phyloP scores from a whole-genome alignment of 2,797 vertebrate species.

The Austrolebias charrua region DNA sequence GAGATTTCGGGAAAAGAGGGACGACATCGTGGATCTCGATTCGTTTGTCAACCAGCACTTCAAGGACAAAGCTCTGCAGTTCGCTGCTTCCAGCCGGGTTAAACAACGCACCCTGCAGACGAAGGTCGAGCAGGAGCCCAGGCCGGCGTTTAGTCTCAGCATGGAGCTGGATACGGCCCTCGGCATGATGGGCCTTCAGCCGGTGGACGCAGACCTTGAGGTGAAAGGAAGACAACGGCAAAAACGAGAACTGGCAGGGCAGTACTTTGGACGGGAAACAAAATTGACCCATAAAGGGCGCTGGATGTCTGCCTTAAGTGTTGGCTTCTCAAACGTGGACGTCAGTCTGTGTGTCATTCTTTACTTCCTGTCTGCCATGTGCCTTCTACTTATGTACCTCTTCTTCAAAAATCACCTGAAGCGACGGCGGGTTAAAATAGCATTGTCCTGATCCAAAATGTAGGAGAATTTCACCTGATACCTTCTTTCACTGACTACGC shows the following conservation, averaged over 20 bases:
- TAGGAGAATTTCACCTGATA: not conserved
- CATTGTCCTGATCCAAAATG: constrained; percentile 56
- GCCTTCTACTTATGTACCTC: constrained; percentile 87
- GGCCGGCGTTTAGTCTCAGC: constrained; percentile 39
- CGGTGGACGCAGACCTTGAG: constrained; percentile 33
- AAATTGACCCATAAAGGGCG: constrained; percentile 47
- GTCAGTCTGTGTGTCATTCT: constrained; percentile 88
- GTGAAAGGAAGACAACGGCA: constrained; percentile 46
- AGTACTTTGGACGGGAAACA: constrained; percentile 44
- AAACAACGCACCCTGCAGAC: constrained; percentile 71
- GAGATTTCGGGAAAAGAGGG: constrained; percentile 55
- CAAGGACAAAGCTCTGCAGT: constrained; percentile 76
- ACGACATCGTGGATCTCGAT: constrained; percentile 88
- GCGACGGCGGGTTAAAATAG: constrained; percentile 64
- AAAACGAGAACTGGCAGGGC: constrained; percentile 69
- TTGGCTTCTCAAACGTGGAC: constrained; percentile 88
- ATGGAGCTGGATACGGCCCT: constrained; percentile 61
- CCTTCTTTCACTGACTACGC: constrained; percentile 20
- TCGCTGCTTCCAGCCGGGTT: constrained; percentile 52
- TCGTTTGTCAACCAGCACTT: constrained; percentile 80
- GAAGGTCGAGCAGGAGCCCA: constrained; percentile 61
- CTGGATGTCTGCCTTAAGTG: constrained; percentile 83
- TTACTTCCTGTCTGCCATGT: constrained; percentile 87
- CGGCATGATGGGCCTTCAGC: constrained; percentile 62
- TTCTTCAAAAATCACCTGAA: constrained; percentile 84